Evolutionary conservation across 2,113 vertebrate species (phyloP), one percentile per base, ranked within the genome.

Genomic region (Lampris incognitus): DNA sequence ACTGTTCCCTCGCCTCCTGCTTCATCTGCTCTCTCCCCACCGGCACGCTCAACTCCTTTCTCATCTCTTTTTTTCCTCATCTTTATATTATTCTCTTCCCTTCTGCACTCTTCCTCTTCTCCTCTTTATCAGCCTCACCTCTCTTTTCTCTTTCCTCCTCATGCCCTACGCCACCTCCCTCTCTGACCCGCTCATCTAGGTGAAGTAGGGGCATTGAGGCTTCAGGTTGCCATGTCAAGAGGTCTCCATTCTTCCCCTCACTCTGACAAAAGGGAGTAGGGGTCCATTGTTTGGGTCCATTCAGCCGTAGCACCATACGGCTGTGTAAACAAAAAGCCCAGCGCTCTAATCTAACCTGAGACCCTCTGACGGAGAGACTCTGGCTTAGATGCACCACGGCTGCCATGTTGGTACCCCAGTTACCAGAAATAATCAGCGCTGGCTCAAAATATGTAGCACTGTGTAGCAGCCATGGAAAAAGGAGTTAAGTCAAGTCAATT

Each of bases 161-260:
- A 36, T 3, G 36, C 62, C 8, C 58, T 59, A 56, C 5, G 6
- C 66, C 64, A 62, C 64, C 66, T 86, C 72, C 81, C 72, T 49
- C 73, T 57, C 66, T 85, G 83, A 94, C 90, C 85, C 71, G 87
- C 87, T 91, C 81, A 52, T 86, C 75, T 85, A 91, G 89, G 89
- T 94, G 92, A 94, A 93, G 85, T 89, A 87, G 92, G 76, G 84
- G 83, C 78, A 87, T 92, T 84, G 71, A 92, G 86, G 93, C 90
- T 92, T 94, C 93, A 94, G 49, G 85, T 91, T 93, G 93, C 88
- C 77, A 86, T 88, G 87, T 89, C 91, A 93, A 93, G 87, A 91
- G 93, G 93, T 94, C 94, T 93, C 91, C 90, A 85, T 94, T 94
- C 89, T 92, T 93, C 90, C 90, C 79, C 86, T 78, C 74, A 61